Conservation (phyloP, 2,797 vertebrate genomes). For the Orientallactaga sibirica region DNA sequence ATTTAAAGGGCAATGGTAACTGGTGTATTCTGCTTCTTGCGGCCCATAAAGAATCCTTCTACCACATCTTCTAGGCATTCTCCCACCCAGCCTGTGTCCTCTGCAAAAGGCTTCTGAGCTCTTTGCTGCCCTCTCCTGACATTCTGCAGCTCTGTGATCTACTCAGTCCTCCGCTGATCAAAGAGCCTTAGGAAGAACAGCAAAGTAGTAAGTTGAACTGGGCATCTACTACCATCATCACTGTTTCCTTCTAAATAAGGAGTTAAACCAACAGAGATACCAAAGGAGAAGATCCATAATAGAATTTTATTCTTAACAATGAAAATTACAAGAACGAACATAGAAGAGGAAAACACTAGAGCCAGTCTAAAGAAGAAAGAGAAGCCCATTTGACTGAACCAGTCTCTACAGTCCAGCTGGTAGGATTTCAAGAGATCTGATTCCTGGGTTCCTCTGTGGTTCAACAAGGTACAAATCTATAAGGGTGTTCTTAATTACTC, state of each 20-base stretch:
- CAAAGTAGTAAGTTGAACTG: not conserved
- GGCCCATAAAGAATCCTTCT: constrained; percentile 27
- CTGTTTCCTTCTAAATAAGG: not conserved
- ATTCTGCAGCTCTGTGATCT: not conserved
- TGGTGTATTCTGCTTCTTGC: not conserved
- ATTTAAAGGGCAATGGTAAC: constrained; percentile 63
- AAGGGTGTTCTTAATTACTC: not conserved
- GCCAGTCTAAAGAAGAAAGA: constrained; percentile 52
- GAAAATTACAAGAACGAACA: constrained; percentile 54
- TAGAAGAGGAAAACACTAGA: not conserved
- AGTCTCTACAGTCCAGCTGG: not conserved
- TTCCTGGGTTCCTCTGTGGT: not conserved
- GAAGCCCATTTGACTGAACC: constrained; percentile 14
- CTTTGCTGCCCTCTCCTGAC: constrained; percentile 80
- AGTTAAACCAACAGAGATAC: not conserved
- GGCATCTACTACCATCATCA: not conserved
- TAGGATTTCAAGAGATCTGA: not conserved
- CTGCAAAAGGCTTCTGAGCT: constrained; percentile 46
- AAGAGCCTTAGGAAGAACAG: not conserved
- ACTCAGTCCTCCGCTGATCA: not conserved
- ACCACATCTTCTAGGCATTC: not conserved
- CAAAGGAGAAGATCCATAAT: not conserved
- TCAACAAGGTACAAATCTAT: not conserved
- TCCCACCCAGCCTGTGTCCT: not conserved
- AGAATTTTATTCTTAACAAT: constrained; percentile 8